These are phyloP conservation scores for Ochropacha duplaris DNA, from an alignment of 2,888 invertebrate genomes.

Conservation along the genomic window DNA sequence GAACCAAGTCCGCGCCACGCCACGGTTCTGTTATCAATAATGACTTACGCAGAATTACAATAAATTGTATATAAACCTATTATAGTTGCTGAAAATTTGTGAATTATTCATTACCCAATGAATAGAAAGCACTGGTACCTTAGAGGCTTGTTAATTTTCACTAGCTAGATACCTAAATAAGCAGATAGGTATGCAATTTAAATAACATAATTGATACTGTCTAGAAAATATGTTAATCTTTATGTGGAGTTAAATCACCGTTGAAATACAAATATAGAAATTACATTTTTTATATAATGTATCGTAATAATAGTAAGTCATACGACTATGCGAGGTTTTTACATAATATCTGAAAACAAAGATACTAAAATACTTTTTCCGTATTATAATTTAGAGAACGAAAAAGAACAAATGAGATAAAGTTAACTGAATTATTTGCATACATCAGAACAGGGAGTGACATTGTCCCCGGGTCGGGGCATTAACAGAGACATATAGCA, in stretches of 20 bases:
- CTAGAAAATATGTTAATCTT: too few species aligned
- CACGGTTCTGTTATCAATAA: conserved; percentile 67
- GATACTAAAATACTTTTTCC: neutral
- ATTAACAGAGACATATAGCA: conserved; percentile 27
- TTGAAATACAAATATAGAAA: too few species aligned
- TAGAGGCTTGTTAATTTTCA: conserved; percentile 15
- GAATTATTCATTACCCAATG: neutral
- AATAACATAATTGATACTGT: too few species aligned
- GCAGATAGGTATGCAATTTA: too few species aligned
- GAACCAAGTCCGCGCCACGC: conserved; percentile 45
- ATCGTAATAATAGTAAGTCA: too few species aligned
- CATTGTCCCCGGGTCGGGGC: conserved; percentile 13
- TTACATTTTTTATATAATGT: too few species aligned
- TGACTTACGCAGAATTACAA: conserved; percentile 56
- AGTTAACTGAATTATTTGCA: conserved; percentile 37
- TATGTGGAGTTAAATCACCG: too few species aligned
- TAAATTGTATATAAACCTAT: conserved; percentile 47
- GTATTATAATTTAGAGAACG: conserved; percentile 7
- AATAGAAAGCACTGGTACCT: neutral
- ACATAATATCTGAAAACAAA: too few species aligned
- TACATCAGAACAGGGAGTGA: conserved; percentile 25
- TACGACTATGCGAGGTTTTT: too few species aligned
- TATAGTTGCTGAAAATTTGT: neutral
- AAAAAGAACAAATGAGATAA: conserved; percentile 22
- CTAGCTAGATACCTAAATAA: too few species aligned